These are phyloP conservation scores for Stenolophus ochropezus DNA, from an alignment of 2,888 invertebrate genomes.

Conservation along the genomic window DNA sequence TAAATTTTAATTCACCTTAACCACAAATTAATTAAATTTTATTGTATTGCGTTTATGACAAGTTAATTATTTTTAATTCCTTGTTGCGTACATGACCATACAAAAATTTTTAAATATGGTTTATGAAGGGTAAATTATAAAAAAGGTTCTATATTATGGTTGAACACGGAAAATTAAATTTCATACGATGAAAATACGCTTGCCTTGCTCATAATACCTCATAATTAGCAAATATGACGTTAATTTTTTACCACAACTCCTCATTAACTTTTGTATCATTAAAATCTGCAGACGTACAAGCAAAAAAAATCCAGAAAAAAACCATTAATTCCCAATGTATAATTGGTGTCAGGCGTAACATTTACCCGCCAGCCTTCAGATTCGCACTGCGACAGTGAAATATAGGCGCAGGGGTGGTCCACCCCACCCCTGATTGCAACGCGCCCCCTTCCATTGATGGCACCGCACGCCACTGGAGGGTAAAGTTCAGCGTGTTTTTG, in stretches of 20 bases:
- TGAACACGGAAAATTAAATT: background rate
- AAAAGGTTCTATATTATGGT: background rate
- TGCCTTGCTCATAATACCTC: background rate
- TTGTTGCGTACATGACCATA: background rate
- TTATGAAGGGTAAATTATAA: background rate
- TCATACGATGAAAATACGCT: background rate
- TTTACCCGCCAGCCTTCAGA: background rate
- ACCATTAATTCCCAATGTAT: conserved; percentile 23
- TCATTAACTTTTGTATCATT: conserved; percentile 13
- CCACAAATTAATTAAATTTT: background rate
- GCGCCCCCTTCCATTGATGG: background rate
- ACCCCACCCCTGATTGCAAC: background rate
- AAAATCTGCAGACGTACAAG: conserved; percentile 4
- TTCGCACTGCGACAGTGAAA: conserved; percentile 15
- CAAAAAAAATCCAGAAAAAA: conserved; percentile 21
- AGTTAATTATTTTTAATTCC: background rate
- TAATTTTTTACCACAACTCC: conserved; percentile 1
- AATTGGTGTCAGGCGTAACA: conserved; percentile 26
- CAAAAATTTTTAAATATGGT: background rate
- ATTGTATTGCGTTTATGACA: background rate
- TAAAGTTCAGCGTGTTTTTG: conserved; percentile 9
- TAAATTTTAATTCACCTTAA: no score
- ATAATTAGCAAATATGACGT: background rate
- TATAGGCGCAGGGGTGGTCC: conserved; percentile 14
- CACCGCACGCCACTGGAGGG: background rate